Base-by-base conservation (phyloP, 2,888 invertebrate genomes). In the Agrochola circellaris region DNA sequence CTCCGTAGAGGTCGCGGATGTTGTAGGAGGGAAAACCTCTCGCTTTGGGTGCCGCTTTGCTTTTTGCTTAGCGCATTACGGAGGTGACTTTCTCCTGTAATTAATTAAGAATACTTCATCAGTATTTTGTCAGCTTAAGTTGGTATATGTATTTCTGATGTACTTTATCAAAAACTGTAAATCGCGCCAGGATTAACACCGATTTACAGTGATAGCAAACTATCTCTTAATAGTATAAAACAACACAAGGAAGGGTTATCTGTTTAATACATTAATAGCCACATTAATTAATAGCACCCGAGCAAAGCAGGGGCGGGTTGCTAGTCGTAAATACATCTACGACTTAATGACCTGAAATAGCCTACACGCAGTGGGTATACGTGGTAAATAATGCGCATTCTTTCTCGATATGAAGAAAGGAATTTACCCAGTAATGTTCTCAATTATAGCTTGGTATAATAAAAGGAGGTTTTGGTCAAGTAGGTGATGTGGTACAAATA, bases 61-160 rank as follows among this genome's bases (percentile, higher is more conserved):
- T 95, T 96, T 86, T 95, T 96, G 88, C 91, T 93, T 5, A 96
- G 88, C 0, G 96, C 96, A 51, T 92, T 94, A 34, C 96, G 94
- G 61, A 97, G 93, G 84, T 97, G 97, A 56, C 95, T 95, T 83
- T 97, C 97, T 48, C 97, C 97, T 97, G 92, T 3, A 94, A 92
- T 65, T 26, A 0, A n/a, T 17, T 13, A 65, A 17, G 0, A 20
- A 13, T 23, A 2, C 13, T 38, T 42, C 30, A 54, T 38, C 4
- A 42, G n/a, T 38, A 38, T 48, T 51, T 34, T 56, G 13, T n/a
- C 8, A 15, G 5, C 11, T 45, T 0, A 9, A 45, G 0, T 15
- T 45, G 5, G 17, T 13, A 48, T 8, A 20, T 23, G 23, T 42
- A 51, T 38, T 0, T 34, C 34, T 34, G 38, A 6, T 38, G 6